Conservation (phyloP, 2,888 invertebrate genomes). For the Zele albiditarsus region DNA sequence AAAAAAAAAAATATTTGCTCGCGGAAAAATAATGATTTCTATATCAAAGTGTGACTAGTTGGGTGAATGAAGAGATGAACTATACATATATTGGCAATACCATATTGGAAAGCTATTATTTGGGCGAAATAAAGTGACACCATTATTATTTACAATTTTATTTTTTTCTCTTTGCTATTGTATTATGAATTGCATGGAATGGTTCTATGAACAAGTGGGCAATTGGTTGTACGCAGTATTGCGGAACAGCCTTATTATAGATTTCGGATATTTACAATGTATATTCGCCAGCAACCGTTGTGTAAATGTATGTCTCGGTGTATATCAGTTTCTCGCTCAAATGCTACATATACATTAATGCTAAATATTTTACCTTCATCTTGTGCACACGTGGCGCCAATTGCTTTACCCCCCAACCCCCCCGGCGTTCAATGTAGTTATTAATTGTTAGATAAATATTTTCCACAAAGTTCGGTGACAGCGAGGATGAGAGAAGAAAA, state of each 20-base stretch:
- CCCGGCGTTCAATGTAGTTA: background rate
- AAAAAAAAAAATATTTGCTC: background rate
- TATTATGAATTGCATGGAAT: background rate
- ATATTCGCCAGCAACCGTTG: background rate
- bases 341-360: background rate
- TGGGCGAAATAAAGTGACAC: background rate
- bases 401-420: background rate
- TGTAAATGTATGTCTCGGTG: background rate
- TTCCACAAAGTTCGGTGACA: background rate
- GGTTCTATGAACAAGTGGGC: background rate
- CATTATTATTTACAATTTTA: background rate
- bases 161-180: background rate
- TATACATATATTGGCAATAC: background rate
- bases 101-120: background rate
- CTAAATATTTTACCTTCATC: background rate
- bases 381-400: background rate
- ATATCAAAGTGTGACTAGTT: background rate
- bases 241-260: constrained; percentile 1
- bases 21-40: background rate
- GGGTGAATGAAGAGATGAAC: background rate
- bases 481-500: background rate
- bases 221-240: background rate
- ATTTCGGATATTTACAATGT: constrained; percentile 3
- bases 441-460: background rate
- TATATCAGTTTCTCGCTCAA: background rate